These are phyloP conservation scores for Pan troglodytes DNA, from an alignment of 2,113 vertebrate genomes.

Conservation along the genomic window DNA sequence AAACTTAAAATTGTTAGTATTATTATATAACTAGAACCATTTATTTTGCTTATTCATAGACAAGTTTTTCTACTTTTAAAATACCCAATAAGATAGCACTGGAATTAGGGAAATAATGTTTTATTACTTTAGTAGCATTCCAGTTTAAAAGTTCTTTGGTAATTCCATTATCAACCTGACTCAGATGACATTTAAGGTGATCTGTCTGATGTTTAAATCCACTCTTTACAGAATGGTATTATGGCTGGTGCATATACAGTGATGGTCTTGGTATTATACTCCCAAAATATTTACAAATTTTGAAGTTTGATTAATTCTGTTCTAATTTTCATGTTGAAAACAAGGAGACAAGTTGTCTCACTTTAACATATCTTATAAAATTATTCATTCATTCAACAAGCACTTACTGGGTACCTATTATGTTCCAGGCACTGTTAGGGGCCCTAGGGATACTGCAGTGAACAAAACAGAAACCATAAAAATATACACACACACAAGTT, in stretches of 20 bases:
- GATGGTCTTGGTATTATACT: neutral
- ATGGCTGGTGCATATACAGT: neutral
- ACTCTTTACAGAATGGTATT: neutral
- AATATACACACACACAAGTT: neutral
- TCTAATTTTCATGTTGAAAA: constrained; percentile 15
- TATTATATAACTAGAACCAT: neutral
- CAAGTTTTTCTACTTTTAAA: constrained; percentile 3
- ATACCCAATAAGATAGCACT: neutral
- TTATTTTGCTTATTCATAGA: neutral
- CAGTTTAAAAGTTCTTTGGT: neutral
- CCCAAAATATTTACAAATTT: neutral
- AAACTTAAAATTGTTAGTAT: neutral
- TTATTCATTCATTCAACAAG: neutral
- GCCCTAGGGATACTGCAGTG: neutral
- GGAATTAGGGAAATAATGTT: constrained; percentile 2
- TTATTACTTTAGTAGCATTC: neutral
- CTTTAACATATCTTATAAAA: neutral
- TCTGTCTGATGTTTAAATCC: neutral
- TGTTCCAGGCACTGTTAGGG: neutral
- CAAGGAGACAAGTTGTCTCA: neutral
- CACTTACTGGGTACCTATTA: neutral
- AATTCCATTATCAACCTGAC: neutral
- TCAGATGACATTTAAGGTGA: neutral
- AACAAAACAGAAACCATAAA: neutral
- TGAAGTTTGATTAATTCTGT: neutral